These are phyloP conservation scores for Andinoacara biseriatus DNA, from an alignment of 2,113 vertebrate species.

Conservation along the genomic window DNA sequence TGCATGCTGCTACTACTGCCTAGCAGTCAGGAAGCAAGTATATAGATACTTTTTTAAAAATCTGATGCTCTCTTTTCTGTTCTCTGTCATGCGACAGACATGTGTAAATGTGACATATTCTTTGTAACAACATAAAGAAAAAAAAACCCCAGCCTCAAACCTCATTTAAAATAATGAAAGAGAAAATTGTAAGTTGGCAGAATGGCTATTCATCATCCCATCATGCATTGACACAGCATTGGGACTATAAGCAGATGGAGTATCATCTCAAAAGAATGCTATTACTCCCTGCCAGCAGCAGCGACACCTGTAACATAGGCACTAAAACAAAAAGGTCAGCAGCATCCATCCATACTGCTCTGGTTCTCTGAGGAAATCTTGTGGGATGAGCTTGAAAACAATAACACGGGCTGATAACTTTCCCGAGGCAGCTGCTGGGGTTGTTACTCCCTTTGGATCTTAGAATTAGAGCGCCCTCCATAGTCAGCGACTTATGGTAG, in stretches of 20 bases:
- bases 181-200: constrained; percentile 25
- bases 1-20: no score
- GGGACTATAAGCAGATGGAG: constrained; percentile 51
- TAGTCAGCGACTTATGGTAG: constrained; percentile 62
- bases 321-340: constrained; percentile 69
- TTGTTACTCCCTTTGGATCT: constrained; percentile 64
- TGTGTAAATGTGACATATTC: not conserved
- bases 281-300: constrained; percentile 11
- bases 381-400: constrained; percentile 65
- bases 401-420: constrained; percentile 70
- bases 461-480: constrained; percentile 46
- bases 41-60: no score
- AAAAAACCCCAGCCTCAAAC: constrained; percentile 7
- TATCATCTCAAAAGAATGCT: constrained; percentile 11
- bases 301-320: constrained; percentile 54
- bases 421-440: constrained; percentile 58
- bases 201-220: constrained; percentile 14
- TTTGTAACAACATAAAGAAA: not conserved
- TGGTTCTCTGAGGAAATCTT: constrained; percentile 59
- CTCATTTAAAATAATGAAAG: constrained; percentile 26
- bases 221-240: constrained; percentile 6
- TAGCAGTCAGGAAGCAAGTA: no score
- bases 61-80: no score
- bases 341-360: constrained; percentile 39
- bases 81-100: no score